Percentiles rank a stretch among this genome's conserved stretches.
Evolutionary conservation across 2,888 invertebrate species (phyloP).

Genomic region (Phlogophora meticulosa): DNA sequence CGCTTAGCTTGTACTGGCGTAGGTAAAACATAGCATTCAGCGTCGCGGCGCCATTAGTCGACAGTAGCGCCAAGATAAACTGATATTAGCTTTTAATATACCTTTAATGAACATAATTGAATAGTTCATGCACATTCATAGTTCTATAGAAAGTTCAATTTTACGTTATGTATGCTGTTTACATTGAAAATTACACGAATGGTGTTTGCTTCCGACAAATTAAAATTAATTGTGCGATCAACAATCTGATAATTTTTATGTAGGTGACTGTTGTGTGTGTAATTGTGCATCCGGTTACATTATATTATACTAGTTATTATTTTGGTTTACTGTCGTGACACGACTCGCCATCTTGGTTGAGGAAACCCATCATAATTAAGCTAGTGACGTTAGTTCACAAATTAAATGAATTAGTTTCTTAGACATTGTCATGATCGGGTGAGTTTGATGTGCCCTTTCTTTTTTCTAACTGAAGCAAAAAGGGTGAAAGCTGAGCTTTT

Average conservation of each 20-base stretch:
- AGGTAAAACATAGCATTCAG: slow-evolving; percentile 15
- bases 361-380: slow-evolving; percentile 6
- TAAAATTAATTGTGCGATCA: slow-evolving; percentile 57
- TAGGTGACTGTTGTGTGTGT: slow-evolving; percentile 19
- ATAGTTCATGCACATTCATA: slow-evolving; percentile 59
- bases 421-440: not conserved
- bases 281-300: slow-evolving; percentile 24
- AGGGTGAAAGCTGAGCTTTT: not conserved
- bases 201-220: slow-evolving; percentile 56
- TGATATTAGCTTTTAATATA: slow-evolving; percentile 60
- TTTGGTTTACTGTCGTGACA: slow-evolving; percentile 8
- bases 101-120: slow-evolving; percentile 65
- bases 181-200: slow-evolving; percentile 60
- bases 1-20: slow-evolving; percentile 19
- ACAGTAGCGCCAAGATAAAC: slow-evolving; percentile 63
- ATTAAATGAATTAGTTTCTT: not conserved
- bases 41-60: slow-evolving; percentile 56
- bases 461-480: not conserved
- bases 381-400: not conserved
- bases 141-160: slow-evolving; percentile 63
- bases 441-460: slow-evolving; percentile 8
- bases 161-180: slow-evolving; percentile 39
- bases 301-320: slow-evolving; percentile 30
- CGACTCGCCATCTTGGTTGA: not conserved
- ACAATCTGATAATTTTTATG: slow-evolving; percentile 55